These are phyloP conservation scores for Euthynnus affinis DNA, from an alignment of 2,797 vertebrate species.

Conservation along the genomic window DNA sequence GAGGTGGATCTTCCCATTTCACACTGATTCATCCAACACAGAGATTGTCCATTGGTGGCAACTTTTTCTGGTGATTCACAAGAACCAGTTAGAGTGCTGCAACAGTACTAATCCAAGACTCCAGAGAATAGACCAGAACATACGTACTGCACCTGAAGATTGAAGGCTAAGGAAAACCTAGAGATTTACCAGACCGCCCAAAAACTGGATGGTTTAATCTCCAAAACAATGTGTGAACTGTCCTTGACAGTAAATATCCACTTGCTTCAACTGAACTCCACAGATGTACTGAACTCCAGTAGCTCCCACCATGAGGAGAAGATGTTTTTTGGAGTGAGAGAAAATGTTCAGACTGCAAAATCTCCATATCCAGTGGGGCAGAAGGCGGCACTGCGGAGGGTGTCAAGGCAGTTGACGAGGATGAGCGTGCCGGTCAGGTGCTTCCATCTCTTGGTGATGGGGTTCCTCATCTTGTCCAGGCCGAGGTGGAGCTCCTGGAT, in stretches of 20 bases:
- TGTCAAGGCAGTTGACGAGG: slow-evolving; percentile 94
- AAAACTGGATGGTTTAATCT: background rate
- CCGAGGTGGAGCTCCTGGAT: slow-evolving; percentile 96
- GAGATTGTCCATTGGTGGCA: background rate
- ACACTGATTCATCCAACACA: background rate
- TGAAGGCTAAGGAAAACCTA: background rate
- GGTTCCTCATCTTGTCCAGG: slow-evolving; percentile 96
- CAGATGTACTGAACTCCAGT: background rate
- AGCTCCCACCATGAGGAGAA: background rate
- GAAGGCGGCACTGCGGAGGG: slow-evolving; percentile 92
- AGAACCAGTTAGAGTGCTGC: background rate
- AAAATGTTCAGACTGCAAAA: slow-evolving; percentile 87
- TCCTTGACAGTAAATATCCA: background rate
- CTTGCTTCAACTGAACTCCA: background rate
- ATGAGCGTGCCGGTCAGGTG: slow-evolving; percentile 96
- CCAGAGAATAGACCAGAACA: background rate
- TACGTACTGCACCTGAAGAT: background rate
- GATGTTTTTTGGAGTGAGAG: background rate
- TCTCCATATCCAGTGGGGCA: slow-evolving; percentile 91
- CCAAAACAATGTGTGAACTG: background rate
- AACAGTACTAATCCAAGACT: background rate
- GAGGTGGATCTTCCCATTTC: slow-evolving; percentile 12
- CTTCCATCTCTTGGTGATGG: slow-evolving; percentile 97
- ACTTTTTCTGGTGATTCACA: background rate
- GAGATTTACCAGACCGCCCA: background rate